A percentile compares a stretch with the other conserved stretches of the same genome.
Evolutionary conservation across 2,797 vertebrate genomes (phyloP).

Genomic region (Moxostoma hubbsi): DNA sequence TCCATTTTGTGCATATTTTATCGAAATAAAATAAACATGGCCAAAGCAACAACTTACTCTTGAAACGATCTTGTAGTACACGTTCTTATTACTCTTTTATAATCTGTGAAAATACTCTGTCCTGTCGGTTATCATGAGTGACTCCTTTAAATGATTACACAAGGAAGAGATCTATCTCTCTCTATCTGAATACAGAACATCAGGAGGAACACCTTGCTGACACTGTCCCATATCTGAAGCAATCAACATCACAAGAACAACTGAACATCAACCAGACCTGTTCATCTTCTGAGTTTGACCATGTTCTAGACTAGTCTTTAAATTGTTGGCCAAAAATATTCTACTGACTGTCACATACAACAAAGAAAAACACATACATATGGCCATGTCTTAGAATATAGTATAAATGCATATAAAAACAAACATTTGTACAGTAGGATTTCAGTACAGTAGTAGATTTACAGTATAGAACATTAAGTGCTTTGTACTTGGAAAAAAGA

Average conservation of each 20-base stretch:
- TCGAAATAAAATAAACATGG: conserved; percentile 30
- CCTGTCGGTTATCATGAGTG: neutral
- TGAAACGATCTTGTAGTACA: conserved; percentile 11
- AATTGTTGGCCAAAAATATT: conserved; percentile 24
- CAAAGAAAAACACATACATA: conserved; percentile 56
- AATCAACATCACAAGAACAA: conserved; percentile 30
- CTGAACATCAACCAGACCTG: conserved; percentile 1
- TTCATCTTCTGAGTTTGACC: conserved; percentile 2
- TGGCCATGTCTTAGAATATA: conserved; percentile 50
- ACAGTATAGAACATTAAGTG: neutral
- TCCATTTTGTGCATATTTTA: conserved; percentile 42
- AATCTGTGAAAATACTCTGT: conserved; percentile 32
- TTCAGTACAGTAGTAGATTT: too few species aligned
- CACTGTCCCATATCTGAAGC: conserved; percentile 38
- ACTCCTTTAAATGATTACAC: conserved; percentile 4
- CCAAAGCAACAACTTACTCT: conserved; percentile 28
- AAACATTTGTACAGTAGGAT: conserved; percentile 50
- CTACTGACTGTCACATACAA: conserved; percentile 46
- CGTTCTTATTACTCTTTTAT: conserved; percentile 34
- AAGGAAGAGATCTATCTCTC: conserved; percentile 18
- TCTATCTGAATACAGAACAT: conserved; percentile 37
- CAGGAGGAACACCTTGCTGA: conserved; percentile 43
- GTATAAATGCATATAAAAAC: conserved; percentile 59
- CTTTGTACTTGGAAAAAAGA: neutral
- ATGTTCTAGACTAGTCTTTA: conserved; percentile 18